Conservation (phyloP, 2,888 invertebrate species). For the Cotesia congregata region DNA sequence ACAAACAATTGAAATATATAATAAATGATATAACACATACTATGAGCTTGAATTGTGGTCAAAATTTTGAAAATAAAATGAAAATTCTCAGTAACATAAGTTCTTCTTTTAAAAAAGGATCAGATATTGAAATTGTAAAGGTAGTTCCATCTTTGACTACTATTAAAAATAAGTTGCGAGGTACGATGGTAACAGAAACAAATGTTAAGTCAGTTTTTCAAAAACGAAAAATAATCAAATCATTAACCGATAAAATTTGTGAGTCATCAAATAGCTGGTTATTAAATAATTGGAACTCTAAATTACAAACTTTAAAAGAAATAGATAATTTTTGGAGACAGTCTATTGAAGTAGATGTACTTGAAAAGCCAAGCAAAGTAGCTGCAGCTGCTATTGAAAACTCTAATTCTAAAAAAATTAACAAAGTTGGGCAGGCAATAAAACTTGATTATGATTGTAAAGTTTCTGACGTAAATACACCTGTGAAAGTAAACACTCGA, state of each 20-base stretch:
- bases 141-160: not conserved
- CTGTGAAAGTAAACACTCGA: not conserved
- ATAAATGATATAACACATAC: constrained; percentile 6
- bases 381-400: too few relatives aligned
- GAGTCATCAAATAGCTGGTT: too few relatives aligned
- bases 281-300: too few relatives aligned
- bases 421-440: not conserved
- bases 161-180: too few relatives aligned
- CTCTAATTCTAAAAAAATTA: not conserved
- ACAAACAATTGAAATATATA: constrained; percentile 6
- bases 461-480: not conserved
- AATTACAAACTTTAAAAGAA: not conserved
- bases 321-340: not conserved
- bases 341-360: not conserved
- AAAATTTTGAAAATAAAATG: constrained; percentile 12
- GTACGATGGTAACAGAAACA: too few relatives aligned
- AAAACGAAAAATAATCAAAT: too few relatives aligned
- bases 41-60: constrained; percentile 4
- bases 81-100: not conserved
- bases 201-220: too few relatives aligned
- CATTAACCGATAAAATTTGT: too few relatives aligned
- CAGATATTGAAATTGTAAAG: not conserved
- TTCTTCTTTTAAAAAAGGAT: not conserved
- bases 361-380: too few relatives aligned
- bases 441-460: not conserved